Conservation (phyloP, 2,797 vertebrate genomes). For the Adelosebastes latens region DNA sequence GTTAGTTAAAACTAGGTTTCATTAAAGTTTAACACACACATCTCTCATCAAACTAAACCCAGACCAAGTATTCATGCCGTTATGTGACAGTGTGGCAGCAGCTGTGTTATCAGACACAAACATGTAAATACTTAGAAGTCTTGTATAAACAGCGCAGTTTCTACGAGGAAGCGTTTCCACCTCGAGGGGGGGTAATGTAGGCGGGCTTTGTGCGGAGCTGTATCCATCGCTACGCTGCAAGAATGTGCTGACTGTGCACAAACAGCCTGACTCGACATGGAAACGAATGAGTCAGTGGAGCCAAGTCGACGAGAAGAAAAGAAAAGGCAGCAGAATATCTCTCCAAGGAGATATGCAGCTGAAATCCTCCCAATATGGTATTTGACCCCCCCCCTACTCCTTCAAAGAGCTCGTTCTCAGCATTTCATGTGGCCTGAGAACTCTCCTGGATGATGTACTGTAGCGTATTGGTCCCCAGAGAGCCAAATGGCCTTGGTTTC, state of each 20-base stretch:
- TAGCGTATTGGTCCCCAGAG: constrained; percentile 59
- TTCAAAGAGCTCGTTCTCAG: constrained; percentile 59
- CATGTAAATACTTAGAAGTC: constrained; percentile 31
- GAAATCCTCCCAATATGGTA: constrained; percentile 43
- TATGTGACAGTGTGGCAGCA: constrained; percentile 8
- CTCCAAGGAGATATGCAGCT: constrained; percentile 70
- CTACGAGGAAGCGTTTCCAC: constrained; percentile 48
- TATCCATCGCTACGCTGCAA: constrained; percentile 64
- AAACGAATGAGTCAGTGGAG: constrained; percentile 75
- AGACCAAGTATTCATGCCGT: background rate
- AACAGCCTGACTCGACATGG: constrained; percentile 79
- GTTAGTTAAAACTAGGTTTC: background rate
- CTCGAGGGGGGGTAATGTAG: constrained; percentile 15
- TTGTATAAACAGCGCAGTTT: constrained; percentile 45
- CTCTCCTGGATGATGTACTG: constrained; percentile 69
- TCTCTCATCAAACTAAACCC: background rate
- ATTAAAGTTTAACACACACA: background rate
- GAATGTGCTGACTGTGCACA: constrained; percentile 81
- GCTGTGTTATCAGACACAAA: constrained; percentile 39
- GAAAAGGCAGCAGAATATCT: constrained; percentile 53
- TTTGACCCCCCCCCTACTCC: constrained; percentile 25
- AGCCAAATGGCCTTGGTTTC: constrained; percentile 55
- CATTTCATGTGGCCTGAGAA: constrained; percentile 64
- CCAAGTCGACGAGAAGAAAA: constrained; percentile 66
- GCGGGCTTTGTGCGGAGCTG: constrained; percentile 44